These are phyloP conservation scores for Athalia circularis DNA, from an alignment of 2,888 invertebrate species.

Conservation along the genomic window DNA sequence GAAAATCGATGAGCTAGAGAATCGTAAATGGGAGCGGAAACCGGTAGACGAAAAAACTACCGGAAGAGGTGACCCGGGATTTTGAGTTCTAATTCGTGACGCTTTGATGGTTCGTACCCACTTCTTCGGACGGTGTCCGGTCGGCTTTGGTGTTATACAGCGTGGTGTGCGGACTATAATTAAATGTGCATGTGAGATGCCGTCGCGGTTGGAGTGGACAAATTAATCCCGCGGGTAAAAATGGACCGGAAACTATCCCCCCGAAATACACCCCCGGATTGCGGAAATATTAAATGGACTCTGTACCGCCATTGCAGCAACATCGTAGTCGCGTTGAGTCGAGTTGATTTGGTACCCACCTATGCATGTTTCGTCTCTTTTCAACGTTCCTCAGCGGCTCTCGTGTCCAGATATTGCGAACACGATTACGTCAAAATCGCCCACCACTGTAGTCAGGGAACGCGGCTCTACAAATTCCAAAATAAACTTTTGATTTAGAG, in stretches of 20 bases:
- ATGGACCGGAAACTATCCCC: constrained; percentile 55
- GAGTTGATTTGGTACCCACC: not conserved
- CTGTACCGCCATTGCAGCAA: not conserved
- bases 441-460: constrained; percentile 5
- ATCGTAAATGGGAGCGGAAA: too few relatives aligned
- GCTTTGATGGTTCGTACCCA: too few relatives aligned
- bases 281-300: constrained; percentile 59
- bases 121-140: too few relatives aligned
- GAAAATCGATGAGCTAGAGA: too few relatives aligned
- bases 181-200: constrained; percentile 21
- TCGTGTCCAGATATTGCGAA: constrained; percentile 14
- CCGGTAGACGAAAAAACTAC: too few relatives aligned
- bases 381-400: too few relatives aligned
- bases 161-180: constrained; percentile 17
- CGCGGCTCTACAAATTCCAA: constrained; percentile 26
- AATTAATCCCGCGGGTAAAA: constrained; percentile 51
- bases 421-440: constrained; percentile 45
- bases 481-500: constrained; percentile 46
- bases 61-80: too few relatives aligned
- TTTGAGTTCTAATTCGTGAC: too few relatives aligned
- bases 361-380: too few relatives aligned
- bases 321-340: not conserved
- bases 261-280: constrained; percentile 51
- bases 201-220: not conserved
- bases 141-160: too few relatives aligned